Percentiles rank a stretch among this genome's conserved stretches.
Evolutionary conservation across 2,113 vertebrate genomes (phyloP).

Genomic region (Trematomus loennbergii): DNA sequence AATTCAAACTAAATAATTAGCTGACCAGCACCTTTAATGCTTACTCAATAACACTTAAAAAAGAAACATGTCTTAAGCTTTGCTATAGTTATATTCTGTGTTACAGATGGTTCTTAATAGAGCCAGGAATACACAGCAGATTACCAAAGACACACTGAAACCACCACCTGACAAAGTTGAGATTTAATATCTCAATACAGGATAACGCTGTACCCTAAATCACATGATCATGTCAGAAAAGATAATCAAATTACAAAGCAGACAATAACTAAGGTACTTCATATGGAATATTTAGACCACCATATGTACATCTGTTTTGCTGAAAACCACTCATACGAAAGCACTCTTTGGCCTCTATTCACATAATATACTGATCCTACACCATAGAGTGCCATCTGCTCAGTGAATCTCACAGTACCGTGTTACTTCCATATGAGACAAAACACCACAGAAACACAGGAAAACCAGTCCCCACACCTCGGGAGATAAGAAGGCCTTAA

Average conservation of each 20-base stretch:
- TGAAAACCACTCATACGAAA: slow-evolving; percentile 45
- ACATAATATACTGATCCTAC: slow-evolving; percentile 39
- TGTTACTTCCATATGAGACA: slow-evolving; percentile 32
- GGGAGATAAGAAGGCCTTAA: slow-evolving; percentile 21
- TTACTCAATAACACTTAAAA: neutral
- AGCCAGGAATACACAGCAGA: slow-evolving; percentile 72
- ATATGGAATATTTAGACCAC: slow-evolving; percentile 13
- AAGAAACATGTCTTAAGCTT: too few species aligned
- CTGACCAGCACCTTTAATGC: neutral
- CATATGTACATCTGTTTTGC: slow-evolving; percentile 40
- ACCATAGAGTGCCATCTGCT: slow-evolving; percentile 70
- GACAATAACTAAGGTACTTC: slow-evolving; percentile 6
- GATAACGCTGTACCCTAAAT: slow-evolving; percentile 12
- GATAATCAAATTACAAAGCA: neutral
- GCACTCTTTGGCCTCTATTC: slow-evolving; percentile 51
- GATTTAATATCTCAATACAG: slow-evolving; percentile 37
- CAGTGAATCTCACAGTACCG: slow-evolving; percentile 26
- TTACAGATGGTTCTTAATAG: slow-evolving; percentile 16
- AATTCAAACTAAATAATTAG: too few species aligned
- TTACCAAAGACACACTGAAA: slow-evolving; percentile 62
- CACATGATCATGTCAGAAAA: slow-evolving; percentile 12
- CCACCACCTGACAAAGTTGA: slow-evolving; percentile 23
- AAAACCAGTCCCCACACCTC: slow-evolving; percentile 12
- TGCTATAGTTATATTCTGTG: neutral
- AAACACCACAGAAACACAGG: slow-evolving; percentile 31